Conservation (phyloP, 2,888 invertebrate genomes). For the Cistogaster globosa region DNA sequence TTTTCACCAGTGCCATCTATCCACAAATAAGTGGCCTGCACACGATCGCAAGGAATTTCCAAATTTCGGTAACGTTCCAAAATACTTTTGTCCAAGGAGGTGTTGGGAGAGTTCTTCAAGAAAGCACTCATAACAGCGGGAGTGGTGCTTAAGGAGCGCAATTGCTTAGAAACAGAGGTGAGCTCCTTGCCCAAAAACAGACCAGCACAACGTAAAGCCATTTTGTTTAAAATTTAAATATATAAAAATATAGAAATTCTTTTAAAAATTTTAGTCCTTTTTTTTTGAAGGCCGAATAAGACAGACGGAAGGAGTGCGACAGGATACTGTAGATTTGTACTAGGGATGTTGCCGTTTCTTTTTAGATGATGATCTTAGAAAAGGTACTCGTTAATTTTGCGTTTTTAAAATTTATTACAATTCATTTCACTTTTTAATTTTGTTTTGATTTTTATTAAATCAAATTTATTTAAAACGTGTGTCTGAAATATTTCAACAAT, state of each 20-base stretch:
- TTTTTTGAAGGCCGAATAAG: conserved; percentile 71
- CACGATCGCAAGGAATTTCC: conserved; percentile 83
- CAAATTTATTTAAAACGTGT: conserved; percentile 18
- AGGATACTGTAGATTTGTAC: conserved; percentile 69
- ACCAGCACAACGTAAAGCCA: conserved; percentile 82
- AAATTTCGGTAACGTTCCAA: conserved; percentile 88
- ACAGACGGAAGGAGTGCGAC: conserved; percentile 13
- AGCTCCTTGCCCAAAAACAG: conserved; percentile 80
- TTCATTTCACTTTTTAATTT: conserved; percentile 64
- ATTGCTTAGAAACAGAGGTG: conserved; percentile 73
- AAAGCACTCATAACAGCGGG: conserved; percentile 59
- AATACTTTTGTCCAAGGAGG: conserved; percentile 89
- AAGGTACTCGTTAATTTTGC: conserved; percentile 63
- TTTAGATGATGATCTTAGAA: conserved; percentile 13
- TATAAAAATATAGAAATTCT: background rate
- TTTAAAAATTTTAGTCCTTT: background rate
- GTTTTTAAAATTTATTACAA: conserved; percentile 42
- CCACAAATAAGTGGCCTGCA: conserved; percentile 89
- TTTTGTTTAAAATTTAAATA: conserved; percentile 64
- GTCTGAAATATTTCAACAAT: conserved; percentile 39
- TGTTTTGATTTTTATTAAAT: background rate
- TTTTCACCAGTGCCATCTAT: conserved; percentile 89
- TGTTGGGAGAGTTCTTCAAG: conserved; percentile 88
- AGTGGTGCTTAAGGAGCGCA: conserved; percentile 75
- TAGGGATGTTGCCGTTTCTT: conserved; percentile 39